A percentile compares a stretch with the other conserved stretches of the same genome.
These are phyloP conservation scores for Pseudois nayaur DNA, from an alignment of 2,113 vertebrate species.

Conservation along the genomic window DNA sequence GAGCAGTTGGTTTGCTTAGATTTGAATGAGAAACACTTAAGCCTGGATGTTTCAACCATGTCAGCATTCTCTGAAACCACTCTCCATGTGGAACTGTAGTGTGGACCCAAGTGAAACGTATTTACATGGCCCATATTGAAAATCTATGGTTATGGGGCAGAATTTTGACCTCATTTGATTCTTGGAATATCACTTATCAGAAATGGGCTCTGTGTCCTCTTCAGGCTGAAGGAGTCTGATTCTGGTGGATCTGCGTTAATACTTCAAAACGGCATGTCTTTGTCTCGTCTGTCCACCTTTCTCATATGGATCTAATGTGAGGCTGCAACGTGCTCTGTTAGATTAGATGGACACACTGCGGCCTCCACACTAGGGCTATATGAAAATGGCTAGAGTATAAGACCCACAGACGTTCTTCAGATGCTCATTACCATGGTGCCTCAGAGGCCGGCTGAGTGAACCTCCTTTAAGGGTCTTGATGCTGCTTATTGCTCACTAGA, in stretches of 20 bases:
- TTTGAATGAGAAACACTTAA: not conserved
- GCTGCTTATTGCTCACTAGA: not conserved
- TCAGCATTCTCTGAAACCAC: not conserved
- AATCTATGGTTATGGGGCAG: not conserved
- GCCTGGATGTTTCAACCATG: not conserved
- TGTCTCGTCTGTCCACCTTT: fast-evolving
- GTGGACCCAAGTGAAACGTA: not conserved
- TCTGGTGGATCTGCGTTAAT: not conserved
- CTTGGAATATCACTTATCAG: not conserved
- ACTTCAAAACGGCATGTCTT: not conserved
- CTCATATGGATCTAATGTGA: not conserved
- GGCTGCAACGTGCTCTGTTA: not conserved
- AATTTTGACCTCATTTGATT: not conserved
- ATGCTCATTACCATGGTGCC: no score
- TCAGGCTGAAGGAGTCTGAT: not conserved
- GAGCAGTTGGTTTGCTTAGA: not conserved
- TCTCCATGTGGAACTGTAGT: not conserved
- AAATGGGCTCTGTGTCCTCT: not conserved
- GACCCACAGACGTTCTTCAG: not conserved
- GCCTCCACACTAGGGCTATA: not conserved
- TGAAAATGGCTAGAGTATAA: not conserved
- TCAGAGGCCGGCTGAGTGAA: fast-evolving
- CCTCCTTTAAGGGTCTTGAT: not conserved
- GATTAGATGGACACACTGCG: not conserved
- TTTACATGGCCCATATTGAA: not conserved